phyloP scores from a whole-genome alignment of 2,113 vertebrate species.

The Peromyscus maniculatus region DNA sequence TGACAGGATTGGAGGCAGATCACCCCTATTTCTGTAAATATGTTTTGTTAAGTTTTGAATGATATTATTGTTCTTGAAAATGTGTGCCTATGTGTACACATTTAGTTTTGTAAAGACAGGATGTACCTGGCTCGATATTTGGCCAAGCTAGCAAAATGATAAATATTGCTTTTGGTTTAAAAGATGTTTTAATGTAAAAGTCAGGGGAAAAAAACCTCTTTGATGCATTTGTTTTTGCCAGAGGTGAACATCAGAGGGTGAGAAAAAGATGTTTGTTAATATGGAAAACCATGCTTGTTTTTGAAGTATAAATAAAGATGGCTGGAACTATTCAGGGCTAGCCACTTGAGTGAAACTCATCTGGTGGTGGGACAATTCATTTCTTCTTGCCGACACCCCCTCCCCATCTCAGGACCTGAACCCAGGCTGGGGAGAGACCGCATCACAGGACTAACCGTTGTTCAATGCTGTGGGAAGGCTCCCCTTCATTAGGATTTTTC shows the following conservation, averaged over 20 bases:
- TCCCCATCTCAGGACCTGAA: background rate
- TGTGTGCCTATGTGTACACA: background rate
- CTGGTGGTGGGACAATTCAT: background rate
- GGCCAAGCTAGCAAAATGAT: background rate
- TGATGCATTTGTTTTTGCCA: no score
- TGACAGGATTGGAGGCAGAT: background rate
- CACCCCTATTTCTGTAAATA: background rate
- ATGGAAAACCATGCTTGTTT: no score
- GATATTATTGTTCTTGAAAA: background rate
- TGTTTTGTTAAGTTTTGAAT: background rate
- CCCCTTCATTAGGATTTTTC: background rate
- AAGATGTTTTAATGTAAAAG: background rate
- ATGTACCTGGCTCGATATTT: background rate
- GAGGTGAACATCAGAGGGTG: background rate
- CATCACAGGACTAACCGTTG: constrained; percentile 3
- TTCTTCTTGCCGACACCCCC: background rate
- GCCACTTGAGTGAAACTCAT: background rate
- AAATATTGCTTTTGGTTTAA: background rate
- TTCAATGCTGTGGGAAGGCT: background rate
- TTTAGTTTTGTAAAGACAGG: background rate
- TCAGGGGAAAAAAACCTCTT: background rate
- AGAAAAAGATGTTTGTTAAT: background rate
- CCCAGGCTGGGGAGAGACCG: background rate
- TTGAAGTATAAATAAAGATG: background rate
- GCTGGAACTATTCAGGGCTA: background rate